phyloP scores from a whole-genome alignment of 2,888 invertebrate species.

The Tenthredo distinguenda region DNA sequence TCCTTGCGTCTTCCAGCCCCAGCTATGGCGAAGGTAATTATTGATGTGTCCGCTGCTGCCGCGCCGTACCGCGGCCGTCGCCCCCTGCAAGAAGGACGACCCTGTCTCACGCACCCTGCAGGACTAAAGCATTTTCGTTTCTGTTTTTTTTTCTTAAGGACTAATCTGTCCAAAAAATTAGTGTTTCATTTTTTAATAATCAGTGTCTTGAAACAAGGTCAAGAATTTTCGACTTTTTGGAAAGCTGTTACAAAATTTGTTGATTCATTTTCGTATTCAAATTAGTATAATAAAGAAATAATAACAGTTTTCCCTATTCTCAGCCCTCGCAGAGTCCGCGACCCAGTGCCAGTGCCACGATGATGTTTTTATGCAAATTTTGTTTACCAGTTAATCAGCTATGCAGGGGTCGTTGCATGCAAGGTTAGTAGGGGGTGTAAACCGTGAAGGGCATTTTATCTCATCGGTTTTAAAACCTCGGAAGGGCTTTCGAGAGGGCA shows the following conservation, averaged over 20 bases:
- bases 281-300: too few species aligned
- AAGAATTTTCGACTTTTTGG: too few species aligned
- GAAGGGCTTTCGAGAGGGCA: too few species aligned
- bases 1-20: constrained; percentile 62
- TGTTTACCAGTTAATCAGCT: constrained; percentile 72
- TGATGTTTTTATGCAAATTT: constrained; percentile 76
- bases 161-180: not conserved
- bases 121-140: constrained; percentile 42
- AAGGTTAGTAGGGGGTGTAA: not conserved
- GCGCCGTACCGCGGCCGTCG: constrained; percentile 62
- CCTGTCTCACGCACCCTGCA: constrained; percentile 31
- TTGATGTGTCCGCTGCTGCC: constrained; percentile 76
- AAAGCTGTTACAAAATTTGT: too few species aligned
- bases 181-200: constrained; percentile 49
- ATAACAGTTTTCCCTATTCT: not conserved
- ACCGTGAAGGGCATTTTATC: not conserved
- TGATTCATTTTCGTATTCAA: too few species aligned
- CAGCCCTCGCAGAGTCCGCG: constrained; percentile 57
- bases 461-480: not conserved
- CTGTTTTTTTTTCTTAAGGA: constrained; percentile 46
- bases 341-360: constrained; percentile 77
- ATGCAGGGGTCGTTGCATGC: not conserved
- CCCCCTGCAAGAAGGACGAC: constrained; percentile 52
- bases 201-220: too few species aligned
- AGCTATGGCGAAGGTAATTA: constrained; percentile 71